Conservation (phyloP, 1,140 invertebrate species). For the Holcopasites calliopsidis region DNA sequence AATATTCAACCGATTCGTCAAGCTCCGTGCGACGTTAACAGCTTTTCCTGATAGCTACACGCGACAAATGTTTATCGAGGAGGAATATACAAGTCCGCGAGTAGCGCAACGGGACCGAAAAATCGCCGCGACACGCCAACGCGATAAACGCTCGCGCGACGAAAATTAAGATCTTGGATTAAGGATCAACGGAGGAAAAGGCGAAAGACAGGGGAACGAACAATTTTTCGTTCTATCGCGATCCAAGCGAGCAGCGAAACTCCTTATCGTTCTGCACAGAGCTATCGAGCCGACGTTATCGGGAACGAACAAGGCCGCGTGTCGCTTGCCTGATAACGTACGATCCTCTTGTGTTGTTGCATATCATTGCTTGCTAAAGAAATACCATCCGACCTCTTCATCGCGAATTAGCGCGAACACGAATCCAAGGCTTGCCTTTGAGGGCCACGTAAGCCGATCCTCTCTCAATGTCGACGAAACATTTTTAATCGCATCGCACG, state of each 20-base stretch:
- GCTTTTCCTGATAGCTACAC: neutral
- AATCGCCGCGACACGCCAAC: neutral
- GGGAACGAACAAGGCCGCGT: slow-evolving; percentile 53
- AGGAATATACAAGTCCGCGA: neutral
- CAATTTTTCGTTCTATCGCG: slow-evolving; percentile 9
- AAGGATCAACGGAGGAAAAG: neutral
- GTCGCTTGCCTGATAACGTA: slow-evolving; percentile 39
- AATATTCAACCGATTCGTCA: too few relatives aligned
- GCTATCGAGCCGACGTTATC: slow-evolving; percentile 39
- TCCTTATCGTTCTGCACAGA: slow-evolving; percentile 26
- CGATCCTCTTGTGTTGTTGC: slow-evolving; percentile 6
- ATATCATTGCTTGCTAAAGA: neutral
- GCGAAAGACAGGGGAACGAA: neutral
- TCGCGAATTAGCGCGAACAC: neutral
- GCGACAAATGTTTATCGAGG: neutral
- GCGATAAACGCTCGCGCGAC: slow-evolving; percentile 6
- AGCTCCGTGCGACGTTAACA: too few relatives aligned
- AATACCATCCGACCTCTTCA: neutral
- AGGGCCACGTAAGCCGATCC: too few relatives aligned
- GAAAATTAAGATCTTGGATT: slow-evolving; percentile 8
- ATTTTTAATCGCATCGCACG: too few relatives aligned
- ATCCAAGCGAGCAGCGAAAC: slow-evolving; percentile 16
- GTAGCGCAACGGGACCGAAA: neutral
- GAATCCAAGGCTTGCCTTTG: neutral
- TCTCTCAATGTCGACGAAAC: too few relatives aligned